Evolutionary conservation across 2,888 invertebrate genomes (phyloP).

Genomic region (Carcina quercana): DNA sequence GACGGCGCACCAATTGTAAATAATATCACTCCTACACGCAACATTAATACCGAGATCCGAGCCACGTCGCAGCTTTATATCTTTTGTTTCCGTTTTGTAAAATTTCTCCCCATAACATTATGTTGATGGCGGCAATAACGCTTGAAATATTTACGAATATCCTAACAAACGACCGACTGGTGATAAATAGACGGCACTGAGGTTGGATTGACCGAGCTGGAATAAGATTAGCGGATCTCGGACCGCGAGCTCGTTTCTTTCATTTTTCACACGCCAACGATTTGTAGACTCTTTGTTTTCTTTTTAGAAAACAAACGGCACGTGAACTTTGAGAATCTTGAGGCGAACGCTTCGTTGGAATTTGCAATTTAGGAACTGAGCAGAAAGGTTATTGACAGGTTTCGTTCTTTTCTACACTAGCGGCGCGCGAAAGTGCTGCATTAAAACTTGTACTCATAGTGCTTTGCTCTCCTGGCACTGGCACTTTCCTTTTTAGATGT

Average conservation of each 20-base stretch:
- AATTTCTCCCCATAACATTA: conserved; percentile 71
- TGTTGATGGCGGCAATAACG: conserved; percentile 71
- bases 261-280: conserved; percentile 20
- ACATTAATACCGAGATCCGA: conserved; percentile 51
- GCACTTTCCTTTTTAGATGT: too few relatives aligned
- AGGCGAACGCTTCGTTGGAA: background rate
- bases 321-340: background rate
- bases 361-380: background rate
- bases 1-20: conserved; percentile 36
- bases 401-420: too few relatives aligned
- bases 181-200: conserved; percentile 61
- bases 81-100: conserved; percentile 69
- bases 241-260: conserved; percentile 15
- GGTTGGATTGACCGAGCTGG: conserved; percentile 59
- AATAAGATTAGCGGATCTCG: conserved; percentile 51
- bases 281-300: too few relatives aligned
- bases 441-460: too few relatives aligned
- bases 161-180: conserved; percentile 59
- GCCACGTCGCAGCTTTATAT: conserved; percentile 61
- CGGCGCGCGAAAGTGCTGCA: too few relatives aligned
- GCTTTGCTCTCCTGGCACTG: too few relatives aligned
- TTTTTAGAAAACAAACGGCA: background rate
- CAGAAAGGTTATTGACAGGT: too few relatives aligned
- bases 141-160: conserved; percentile 73
- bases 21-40: conserved; percentile 32